Evolutionary conservation across 1,140 invertebrate species (phyloP), one percentile per base, ranked within the genome.

Genomic region (Drosophila pseudoananassae): DNA sequence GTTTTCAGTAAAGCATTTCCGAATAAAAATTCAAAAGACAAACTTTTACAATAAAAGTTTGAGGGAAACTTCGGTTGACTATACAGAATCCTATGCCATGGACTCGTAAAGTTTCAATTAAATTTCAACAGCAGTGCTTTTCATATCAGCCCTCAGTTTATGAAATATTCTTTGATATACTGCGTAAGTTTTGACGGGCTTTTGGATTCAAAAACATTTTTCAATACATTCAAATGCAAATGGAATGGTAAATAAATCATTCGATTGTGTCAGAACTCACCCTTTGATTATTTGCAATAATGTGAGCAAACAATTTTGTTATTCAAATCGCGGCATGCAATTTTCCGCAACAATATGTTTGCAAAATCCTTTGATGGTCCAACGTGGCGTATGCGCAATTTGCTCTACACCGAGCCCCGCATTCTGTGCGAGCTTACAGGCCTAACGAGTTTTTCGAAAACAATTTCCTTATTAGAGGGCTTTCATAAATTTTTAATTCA

Each of bases 371-470:
- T 55, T 38, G 17, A 58, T 17, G 66, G 78, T 61, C 51, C 71
- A 60, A 87, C 83, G 83, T 87, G 78, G 76, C 83, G 83, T 79
- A 88, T 87, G 60, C 83, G 61, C 76, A 81, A 88, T 87, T 75
- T 69, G 75, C 75, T 72, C 78, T 88, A 78, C 10, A 36, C 50
- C n/a, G 17, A 45, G 20, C 47, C 46, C 15, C 69, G 61, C 82
- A 88, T 82, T 52, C 31, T 76, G 66, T 60, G 40, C 38, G 50
- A 51, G 23, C 23, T 46, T 63, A 20, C 10, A 10, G 51, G 47
- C 43, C 36, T 63, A 56, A 52, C 36, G 46, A 57, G 47, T 55
- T 85, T 64, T 50, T 54, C 15, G 60, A 75, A 64, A 75, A 60
- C 57, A 81, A 81, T 81, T 82, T 81, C 78, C 78, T 73, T 72